Percentiles rank a stretch among this genome's conserved stretches.
phyloP scores from a whole-genome alignment of 2,113 vertebrate species.

The Oreochromis aureus region DNA sequence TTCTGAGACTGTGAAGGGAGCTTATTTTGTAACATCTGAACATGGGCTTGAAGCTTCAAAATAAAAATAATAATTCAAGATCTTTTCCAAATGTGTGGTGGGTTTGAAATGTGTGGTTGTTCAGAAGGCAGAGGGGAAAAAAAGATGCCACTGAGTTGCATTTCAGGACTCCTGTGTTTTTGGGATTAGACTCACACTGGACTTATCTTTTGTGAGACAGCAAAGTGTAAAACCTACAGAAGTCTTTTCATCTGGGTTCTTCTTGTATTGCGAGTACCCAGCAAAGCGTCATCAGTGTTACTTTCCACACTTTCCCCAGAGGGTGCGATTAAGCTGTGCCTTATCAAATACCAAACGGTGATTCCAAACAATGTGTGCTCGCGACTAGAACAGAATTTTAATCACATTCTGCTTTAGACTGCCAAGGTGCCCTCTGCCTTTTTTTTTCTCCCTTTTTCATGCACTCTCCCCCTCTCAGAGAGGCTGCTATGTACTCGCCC shows the following conservation, averaged over 20 bases:
- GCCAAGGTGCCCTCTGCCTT: not conserved
- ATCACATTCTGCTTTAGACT: slow-evolving; percentile 1
- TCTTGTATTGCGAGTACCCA: not conserved
- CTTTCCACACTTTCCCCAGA: not conserved
- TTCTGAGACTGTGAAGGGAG: not conserved
- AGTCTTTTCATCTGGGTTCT: not conserved
- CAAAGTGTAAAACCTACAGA: not conserved
- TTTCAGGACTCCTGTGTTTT: not conserved
- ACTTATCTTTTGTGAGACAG: not conserved
- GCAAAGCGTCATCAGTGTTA: not conserved
- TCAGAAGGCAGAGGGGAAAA: fast-evolving
- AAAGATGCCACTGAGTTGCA: not conserved
- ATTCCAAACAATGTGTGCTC: not conserved
- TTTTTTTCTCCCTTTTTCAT: not conserved
- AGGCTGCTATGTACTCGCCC: not conserved
- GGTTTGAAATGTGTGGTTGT: not conserved
- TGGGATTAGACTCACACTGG: not conserved
- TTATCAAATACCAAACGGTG: not conserved
- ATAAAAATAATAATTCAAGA: not conserved
- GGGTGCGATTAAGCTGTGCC: not conserved
- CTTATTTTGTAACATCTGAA: not conserved
- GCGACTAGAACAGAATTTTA: slow-evolving; percentile 23
- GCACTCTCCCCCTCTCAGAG: not conserved
- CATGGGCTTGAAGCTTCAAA: not conserved
- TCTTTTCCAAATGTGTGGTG: not conserved